A percentile compares a stretch with the other conserved stretches of the same genome.
Evolutionary conservation across 2,888 invertebrate species (phyloP).

Genomic region (Sesamia inferens): DNA sequence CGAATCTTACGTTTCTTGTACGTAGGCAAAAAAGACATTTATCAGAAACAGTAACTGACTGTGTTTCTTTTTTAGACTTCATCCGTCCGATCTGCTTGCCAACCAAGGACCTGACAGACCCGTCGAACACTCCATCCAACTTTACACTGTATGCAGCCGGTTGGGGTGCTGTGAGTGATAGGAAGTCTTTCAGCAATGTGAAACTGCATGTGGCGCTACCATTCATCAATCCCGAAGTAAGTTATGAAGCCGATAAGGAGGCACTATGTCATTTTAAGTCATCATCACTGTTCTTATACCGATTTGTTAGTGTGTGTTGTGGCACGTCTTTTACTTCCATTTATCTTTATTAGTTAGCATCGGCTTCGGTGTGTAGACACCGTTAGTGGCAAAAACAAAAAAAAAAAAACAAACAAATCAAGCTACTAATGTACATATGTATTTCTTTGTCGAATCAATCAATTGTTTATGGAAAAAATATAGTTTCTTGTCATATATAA

Average conservation of each 20-base stretch:
- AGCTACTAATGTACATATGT: background rate
- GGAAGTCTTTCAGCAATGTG: conserved; percentile 67
- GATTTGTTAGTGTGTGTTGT: background rate
- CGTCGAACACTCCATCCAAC: conserved; percentile 31
- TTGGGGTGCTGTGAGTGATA: conserved; percentile 66
- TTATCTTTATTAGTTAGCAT: too few species aligned
- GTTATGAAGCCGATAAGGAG: background rate
- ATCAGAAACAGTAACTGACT: background rate
- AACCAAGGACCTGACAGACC: conserved; percentile 43
- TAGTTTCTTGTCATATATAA: background rate
- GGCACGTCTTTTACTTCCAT: background rate
- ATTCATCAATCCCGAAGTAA: conserved; percentile 35
- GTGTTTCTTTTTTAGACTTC: conserved; percentile 48
- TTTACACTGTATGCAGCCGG: conserved; percentile 62
- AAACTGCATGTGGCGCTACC: conserved; percentile 74
- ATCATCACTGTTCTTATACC: background rate
- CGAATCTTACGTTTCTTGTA: background rate
- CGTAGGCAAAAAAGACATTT: background rate
- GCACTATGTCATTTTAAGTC: background rate
- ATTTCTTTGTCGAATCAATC: background rate
- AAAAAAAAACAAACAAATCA: background rate
- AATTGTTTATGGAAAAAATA: background rate
- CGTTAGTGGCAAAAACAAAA: background rate
- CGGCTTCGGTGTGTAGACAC: too few species aligned
- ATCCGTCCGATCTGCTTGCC: conserved; percentile 62